Base-by-base conservation (phyloP, 2,797 vertebrate species). In the Catharus ustulatus region DNA sequence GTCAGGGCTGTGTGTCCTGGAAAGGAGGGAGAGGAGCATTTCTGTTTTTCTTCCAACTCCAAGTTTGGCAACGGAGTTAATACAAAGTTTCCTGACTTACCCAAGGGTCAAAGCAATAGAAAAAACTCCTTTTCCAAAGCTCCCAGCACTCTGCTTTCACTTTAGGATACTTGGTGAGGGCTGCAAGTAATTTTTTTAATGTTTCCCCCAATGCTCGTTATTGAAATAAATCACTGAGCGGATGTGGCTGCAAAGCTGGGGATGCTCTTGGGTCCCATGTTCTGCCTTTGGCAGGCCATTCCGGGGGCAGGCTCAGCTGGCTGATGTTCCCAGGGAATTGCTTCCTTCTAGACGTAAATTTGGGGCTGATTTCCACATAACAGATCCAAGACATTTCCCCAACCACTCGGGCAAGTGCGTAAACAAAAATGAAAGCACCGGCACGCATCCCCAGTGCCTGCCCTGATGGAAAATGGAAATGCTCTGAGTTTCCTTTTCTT, bases 191-290 rank as follows among this genome's bases (percentile, higher is more conserved):
- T 78, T 77, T 91, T 79, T 69, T 69, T 57, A 76, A 95, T 51
- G 57, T 74, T 79, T 91, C 85, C 83, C 89, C 45, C 79, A 87
- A 10, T 57, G 85, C 87, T 90, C 18, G 0, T 94, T 87, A 72
- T 58, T 62, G 62, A 87, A 89, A 91, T 94, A 92, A 94, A 87
- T 91, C 93, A 83, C 61, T 0, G 0, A 77, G 75, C 36, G 66
- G 80, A 94, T 84, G 78, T 89, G 88, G 84, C 84, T 87, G 87
- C 61, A 61, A 67, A 94, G 72, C 57, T 0, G 0, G 76, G 57
- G 78, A 71, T 54, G 88, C 90, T 84, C 92, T 66, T 36, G 93
- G 72, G 81, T 79, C 84, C 86, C 64, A 93, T 57, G 86, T 94
- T 93, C 88, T 80, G 88, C 77, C 49, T 92, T 67, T 84, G 86